Base-by-base conservation (phyloP, 2,113 vertebrate genomes). In the Gadus chalcogrammus region DNA sequence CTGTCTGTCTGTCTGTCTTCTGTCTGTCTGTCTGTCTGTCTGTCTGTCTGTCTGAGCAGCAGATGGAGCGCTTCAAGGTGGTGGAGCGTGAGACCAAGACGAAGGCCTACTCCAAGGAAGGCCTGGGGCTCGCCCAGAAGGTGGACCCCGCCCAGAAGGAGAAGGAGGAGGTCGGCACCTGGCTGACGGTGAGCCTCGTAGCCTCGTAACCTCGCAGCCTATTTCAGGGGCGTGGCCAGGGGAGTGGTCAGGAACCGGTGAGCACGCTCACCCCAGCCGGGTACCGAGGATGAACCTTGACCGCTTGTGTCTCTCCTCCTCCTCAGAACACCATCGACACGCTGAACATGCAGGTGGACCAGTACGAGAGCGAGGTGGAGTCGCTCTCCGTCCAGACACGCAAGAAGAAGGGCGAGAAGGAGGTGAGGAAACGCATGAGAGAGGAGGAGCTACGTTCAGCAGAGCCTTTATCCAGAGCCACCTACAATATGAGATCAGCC, bases 51-150 rank as follows among this genome's bases (percentile, higher is more conserved):
- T 48, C 4, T 13, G 22, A 66, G 66, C 88, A 97, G 95, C 95
- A 97, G 96, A 96, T 97, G 95, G 95, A 96, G 82, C 91, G 95
- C 68, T 97, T 97, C 88, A 97, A 97, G 84, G 93, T 96, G 6
- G 95, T 96, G 63, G 95, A 97, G 68, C 85, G 95, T 76, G 95
- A 97, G 88, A 95, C 95, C 59, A 97, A 97, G 90, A 97, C 95
- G 0, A 96, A 97, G 81, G 95, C 95, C 3, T 97, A 97, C 68
- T 95, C 94, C 2, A 96, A 96, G 88, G 95, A 97, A 82, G 95
- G 95, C 3, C 84, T 97, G 53, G 95, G 95, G 24, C 91, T 95
- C 61, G 94, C 94, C 0, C 94, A 93, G 84, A 97, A 96, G 86
- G 94, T 97, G 58, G 95, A 97, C 86, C 95, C 95, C 0, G 95